Evolutionary conservation across 2,113 vertebrate genomes (phyloP).

Genomic region (Eptesicus fuscus): DNA sequence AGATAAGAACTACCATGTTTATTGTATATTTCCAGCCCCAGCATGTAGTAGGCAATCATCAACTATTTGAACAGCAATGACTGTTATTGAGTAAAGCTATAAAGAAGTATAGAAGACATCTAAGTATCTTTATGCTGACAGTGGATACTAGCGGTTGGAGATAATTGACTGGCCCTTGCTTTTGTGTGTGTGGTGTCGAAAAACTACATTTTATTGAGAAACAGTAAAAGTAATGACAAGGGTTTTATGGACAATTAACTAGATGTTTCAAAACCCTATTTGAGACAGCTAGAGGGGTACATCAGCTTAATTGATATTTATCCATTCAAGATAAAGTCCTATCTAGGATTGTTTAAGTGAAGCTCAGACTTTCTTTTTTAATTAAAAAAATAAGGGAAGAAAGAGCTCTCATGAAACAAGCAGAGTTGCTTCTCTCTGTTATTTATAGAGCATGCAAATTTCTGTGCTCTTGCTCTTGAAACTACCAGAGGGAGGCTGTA

Average conservation of each 20-base stretch:
- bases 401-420: neutral
- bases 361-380: neutral
- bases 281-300: neutral
- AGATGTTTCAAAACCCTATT: neutral
- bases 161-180: neutral
- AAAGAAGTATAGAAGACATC: neutral
- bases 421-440: neutral
- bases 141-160: neutral
- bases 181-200: neutral
- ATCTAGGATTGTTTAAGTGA: neutral
- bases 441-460: neutral
- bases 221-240: neutral
- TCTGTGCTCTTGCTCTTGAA: neutral
- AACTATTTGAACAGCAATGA: neutral
- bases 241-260: neutral
- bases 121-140: neutral
- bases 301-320: neutral
- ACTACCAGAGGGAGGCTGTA: neutral
- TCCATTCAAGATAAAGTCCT: neutral
- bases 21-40: neutral
- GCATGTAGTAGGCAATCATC: neutral
- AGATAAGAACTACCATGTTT: neutral
- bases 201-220: slow-evolving; percentile 3
- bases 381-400: neutral
- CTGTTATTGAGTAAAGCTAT: neutral